Base-by-base conservation (phyloP, 2,888 invertebrate species). In the Argyra leucocephala region DNA sequence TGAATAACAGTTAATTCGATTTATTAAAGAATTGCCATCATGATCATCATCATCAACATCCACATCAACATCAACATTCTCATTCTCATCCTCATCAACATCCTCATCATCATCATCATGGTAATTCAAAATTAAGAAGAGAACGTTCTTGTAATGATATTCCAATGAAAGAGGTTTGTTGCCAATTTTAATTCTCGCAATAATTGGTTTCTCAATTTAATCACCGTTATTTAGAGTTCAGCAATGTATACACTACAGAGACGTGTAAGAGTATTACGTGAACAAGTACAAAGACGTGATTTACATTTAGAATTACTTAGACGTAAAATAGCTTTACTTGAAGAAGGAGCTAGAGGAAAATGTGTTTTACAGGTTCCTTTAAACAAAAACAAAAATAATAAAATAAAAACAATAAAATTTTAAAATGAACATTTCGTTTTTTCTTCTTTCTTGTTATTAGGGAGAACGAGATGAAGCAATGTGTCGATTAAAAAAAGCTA, bases 221-320 rank as follows among this genome's bases (percentile, higher is more conserved):
- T n/a, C 58, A 23, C 22, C 62, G 15, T 57, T 63, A 21, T 78
- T 59, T 80, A 91, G 90, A 91, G 90, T 24, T 89, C 88, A 9
- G 86, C 90, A n/a, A 89, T 93, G 63, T 94, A 95, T 78, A 93
- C 92, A 75, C 64, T 96, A 57, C 95, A 96, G 79, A 83, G 94
- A 67, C 85, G 94, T 69, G 88, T 93, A 57, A 86, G 93, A 70
- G 89, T 90, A 9, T 81, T 95, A 18, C 84, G 94, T 63, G 96
- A 96, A 76, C 95, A 96, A 77, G 82, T 96, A 36, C 94, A 95
- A 75, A 86, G 94, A 66, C 88, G 94, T 73, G 96, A 96, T 76
- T 83, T 96, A 58, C 96, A 96, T 76, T 81, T 96, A 74, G 96
- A 96, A 79, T 83, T 96, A 67, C 81, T 96, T 62, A 83, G 94